Evolutionary conservation across 2,113 vertebrate species (phyloP).

Genomic region (Mormyrus iriodes): DNA sequence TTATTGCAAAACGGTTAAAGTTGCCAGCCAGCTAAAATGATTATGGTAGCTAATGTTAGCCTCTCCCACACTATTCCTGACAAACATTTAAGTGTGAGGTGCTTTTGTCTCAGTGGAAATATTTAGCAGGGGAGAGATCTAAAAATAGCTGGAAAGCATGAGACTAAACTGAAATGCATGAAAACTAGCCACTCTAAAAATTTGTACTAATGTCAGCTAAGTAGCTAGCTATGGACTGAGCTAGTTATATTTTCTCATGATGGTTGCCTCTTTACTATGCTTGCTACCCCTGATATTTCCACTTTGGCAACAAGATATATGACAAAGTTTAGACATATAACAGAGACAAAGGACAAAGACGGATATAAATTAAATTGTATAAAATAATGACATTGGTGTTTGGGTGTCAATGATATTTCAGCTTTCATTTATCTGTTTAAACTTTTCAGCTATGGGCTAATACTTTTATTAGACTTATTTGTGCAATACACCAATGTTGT

Average conservation of each 20-base stretch:
- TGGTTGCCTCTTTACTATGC: not conserved
- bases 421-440: not conserved
- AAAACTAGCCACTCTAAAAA: not conserved
- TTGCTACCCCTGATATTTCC: not conserved
- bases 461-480: not conserved
- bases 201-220: not conserved
- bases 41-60: no score
- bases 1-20: not conserved
- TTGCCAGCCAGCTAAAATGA: not conserved
- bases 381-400: not conserved
- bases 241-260: not conserved
- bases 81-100: not conserved
- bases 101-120: not conserved
- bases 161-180: not conserved
- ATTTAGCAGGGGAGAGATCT: not conserved
- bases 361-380: not conserved
- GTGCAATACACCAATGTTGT: not conserved
- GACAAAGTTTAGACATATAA: not conserved
- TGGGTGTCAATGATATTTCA: not conserved
- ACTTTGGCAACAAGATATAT: not conserved
- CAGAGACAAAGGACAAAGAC: not conserved
- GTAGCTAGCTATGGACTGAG: not conserved
- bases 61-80: not conserved
- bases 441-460: not conserved
- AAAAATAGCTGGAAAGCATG: not conserved